A percentile compares a stretch with the other conserved stretches of the same genome.
Conservation (phyloP, 2,113 vertebrate genomes). For the Irena cyanogastra region DNA sequence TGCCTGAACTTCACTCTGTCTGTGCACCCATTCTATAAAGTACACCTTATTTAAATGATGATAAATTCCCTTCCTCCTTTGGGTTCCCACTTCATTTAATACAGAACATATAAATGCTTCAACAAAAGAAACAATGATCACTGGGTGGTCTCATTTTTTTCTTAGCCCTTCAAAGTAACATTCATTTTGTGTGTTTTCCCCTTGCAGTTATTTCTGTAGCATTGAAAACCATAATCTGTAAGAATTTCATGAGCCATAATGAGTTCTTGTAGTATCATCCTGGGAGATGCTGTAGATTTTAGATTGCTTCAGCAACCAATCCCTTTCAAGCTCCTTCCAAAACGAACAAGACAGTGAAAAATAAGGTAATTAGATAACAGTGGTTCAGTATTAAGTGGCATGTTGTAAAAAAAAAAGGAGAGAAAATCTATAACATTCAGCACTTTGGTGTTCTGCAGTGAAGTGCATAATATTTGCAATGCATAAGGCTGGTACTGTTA, state of each 20-base stretch:
- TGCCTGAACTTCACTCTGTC: background rate
- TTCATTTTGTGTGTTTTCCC: background rate
- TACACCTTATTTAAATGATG: background rate
- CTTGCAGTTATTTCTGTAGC: background rate
- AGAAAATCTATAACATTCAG: background rate
- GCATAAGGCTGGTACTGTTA: background rate
- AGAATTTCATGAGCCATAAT: background rate
- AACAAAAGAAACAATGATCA: background rate
- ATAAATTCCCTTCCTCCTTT: background rate
- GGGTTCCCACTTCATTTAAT: background rate
- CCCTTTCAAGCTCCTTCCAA: background rate
- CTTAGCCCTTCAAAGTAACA: background rate
- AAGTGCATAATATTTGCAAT: background rate
- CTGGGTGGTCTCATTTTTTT: background rate
- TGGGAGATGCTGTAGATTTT: background rate
- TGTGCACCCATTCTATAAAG: background rate
- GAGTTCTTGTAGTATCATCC: background rate
- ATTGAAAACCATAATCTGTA: background rate
- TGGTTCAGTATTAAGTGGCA: background rate
- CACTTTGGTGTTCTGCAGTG: background rate
- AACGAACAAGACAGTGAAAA: constrained; percentile 13
- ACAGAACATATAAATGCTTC: background rate
- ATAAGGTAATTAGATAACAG: constrained; percentile 9
- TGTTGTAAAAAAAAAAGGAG: background rate
- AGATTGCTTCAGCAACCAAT: background rate